Percentiles rank a stretch among this genome's conserved stretches.
Conservation (phyloP, 2,888 invertebrate species). For the Formica aserva region DNA sequence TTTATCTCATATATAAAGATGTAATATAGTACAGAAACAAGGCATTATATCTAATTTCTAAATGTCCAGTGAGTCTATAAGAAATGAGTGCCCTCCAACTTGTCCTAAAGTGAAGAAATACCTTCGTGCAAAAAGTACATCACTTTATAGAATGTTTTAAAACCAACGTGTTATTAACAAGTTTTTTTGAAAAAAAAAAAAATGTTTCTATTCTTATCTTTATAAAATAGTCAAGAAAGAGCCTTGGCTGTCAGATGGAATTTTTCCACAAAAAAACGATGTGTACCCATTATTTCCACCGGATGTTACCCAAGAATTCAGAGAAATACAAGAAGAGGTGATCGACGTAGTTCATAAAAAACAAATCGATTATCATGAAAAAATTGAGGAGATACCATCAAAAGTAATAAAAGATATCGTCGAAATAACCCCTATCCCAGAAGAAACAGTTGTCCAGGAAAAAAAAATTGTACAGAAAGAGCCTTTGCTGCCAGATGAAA, state of each 20-base stretch:
- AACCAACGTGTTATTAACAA: neutral
- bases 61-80: conserved; percentile 43
- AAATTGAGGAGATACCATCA: neutral
- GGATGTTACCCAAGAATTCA: neutral
- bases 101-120: conserved; percentile 69
- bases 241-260: conserved; percentile 18
- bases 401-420: neutral
- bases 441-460: neutral
- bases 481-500: conserved; percentile 12
- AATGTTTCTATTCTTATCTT: conserved; percentile 10
- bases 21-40: conserved; percentile 12
- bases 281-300: neutral
- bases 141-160: neutral
- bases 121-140: conserved; percentile 56
- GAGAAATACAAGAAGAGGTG: neutral
- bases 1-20: conserved; percentile 5
- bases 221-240: conserved; percentile 6
- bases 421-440: neutral
- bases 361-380: neutral
- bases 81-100: conserved; percentile 48
- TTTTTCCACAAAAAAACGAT: conserved; percentile 22
- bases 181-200: neutral
- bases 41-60: conserved; percentile 30
- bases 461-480: neutral
- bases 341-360: neutral